Conservation (phyloP, 2,888 invertebrate species). For the Asteroscopus sphinx region DNA sequence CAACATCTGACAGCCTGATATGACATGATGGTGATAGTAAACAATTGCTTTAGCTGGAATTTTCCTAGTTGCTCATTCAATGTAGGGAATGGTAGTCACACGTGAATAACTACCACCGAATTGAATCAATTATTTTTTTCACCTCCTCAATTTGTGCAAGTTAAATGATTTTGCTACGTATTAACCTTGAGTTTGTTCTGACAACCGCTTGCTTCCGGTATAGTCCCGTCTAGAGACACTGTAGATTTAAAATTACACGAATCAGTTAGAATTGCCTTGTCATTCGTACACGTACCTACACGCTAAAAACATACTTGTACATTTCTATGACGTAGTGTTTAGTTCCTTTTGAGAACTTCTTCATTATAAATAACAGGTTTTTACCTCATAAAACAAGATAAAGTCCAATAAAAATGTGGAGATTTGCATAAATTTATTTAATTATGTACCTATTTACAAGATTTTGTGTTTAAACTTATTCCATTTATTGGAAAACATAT, state of each 20-base stretch:
- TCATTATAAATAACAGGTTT: slow-evolving; percentile 32
- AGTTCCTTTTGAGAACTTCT: slow-evolving; percentile 39
- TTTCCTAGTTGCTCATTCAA: slow-evolving; percentile 35
- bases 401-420: slow-evolving; percentile 28
- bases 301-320: not conserved
- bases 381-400: slow-evolving; percentile 19
- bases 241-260: slow-evolving; percentile 31
- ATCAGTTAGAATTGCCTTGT: slow-evolving; percentile 27
- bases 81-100: slow-evolving; percentile 67
- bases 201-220: slow-evolving; percentile 71
- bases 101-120: slow-evolving; percentile 67
- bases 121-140: slow-evolving; percentile 75
- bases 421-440: slow-evolving; percentile 44
- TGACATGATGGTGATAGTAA: not conserved
- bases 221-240: slow-evolving; percentile 42
- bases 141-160: slow-evolving; percentile 70
- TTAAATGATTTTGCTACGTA: slow-evolving; percentile 76
- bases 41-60: slow-evolving; percentile 1
- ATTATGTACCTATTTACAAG: slow-evolving; percentile 26
- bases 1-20: not conserved
- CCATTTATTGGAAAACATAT: no score
- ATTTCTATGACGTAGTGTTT: slow-evolving; percentile 31
- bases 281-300: slow-evolving; percentile 19
- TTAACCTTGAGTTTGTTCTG: slow-evolving; percentile 73
- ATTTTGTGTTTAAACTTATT: not conserved